Percentiles rank a stretch among this genome's conserved stretches.
These are phyloP conservation scores for Polyommatus iphigenia DNA, from an alignment of 2,888 invertebrate species.

Conservation along the genomic window DNA sequence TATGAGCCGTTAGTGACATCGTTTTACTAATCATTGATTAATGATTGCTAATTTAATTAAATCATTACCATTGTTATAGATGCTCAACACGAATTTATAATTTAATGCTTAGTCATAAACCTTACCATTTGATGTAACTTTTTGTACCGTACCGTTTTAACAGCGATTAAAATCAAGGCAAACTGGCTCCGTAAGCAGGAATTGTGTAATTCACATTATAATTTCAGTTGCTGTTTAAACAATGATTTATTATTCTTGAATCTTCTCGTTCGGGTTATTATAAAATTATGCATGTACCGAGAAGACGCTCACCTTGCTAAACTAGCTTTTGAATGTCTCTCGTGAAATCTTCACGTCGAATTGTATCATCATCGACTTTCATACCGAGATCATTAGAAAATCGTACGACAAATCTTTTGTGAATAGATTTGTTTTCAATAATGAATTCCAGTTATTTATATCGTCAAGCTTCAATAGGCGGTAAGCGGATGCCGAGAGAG, in stretches of 20 bases:
- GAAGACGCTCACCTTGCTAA: background rate
- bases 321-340: background rate
- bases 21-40: background rate
- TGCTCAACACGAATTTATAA: background rate
- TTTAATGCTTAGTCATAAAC: conserved; percentile 17
- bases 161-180: conserved; percentile 25
- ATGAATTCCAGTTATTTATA: conserved; percentile 37
- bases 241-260: conserved; percentile 3
- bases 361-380: conserved; percentile 6
- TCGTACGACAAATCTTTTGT: conserved; percentile 4
- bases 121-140: conserved; percentile 2
- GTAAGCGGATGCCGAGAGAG: conserved; percentile 55
- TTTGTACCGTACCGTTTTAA: conserved; percentile 21
- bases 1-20: background rate
- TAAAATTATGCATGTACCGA: background rate
- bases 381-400: background rate
- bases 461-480: conserved; percentile 41
- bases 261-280: background rate
- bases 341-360: background rate
- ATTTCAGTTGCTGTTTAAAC: conserved; percentile 14
- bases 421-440: conserved; percentile 34
- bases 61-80: background rate
- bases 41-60: background rate
- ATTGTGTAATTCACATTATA: conserved; percentile 25
- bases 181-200: conserved; percentile 26